Conservation (phyloP, 2,888 invertebrate genomes). For the Drosophila testacea region DNA sequence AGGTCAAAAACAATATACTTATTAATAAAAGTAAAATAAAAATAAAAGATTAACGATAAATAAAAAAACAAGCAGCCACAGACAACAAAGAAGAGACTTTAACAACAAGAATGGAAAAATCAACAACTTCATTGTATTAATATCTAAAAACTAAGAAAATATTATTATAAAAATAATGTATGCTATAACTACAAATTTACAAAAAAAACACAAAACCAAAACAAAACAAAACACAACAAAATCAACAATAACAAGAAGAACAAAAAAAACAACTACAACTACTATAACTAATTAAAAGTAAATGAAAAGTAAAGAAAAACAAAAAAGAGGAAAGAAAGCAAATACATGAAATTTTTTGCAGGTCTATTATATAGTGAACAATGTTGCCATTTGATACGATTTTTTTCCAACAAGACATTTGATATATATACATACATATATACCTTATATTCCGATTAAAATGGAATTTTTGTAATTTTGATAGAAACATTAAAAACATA, state of each 20-base stretch:
- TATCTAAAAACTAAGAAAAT: slow-evolving; percentile 40
- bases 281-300: slow-evolving; percentile 49
- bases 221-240: not conserved
- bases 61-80: slow-evolving; percentile 49
- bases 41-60: slow-evolving; percentile 19
- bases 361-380: slow-evolving; percentile 79
- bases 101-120: slow-evolving; percentile 24
- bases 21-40: slow-evolving; percentile 1
- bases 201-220: slow-evolving; percentile 32
- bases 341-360: slow-evolving; percentile 76
- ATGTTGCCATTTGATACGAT: slow-evolving; percentile 80
- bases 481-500: slow-evolving; percentile 77
- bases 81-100: slow-evolving; percentile 65
- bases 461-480: slow-evolving; percentile 81
- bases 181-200: slow-evolving; percentile 64
- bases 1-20: slow-evolving; percentile 5
- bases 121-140: slow-evolving; percentile 49
- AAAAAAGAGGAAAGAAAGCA: slow-evolving; percentile 37
- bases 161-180: slow-evolving; percentile 38
- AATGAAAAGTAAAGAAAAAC: slow-evolving; percentile 7
- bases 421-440: slow-evolving; percentile 69
- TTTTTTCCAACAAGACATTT: slow-evolving; percentile 74
- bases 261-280: slow-evolving; percentile 40
- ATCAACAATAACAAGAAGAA: slow-evolving; percentile 20
- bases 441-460: slow-evolving; percentile 79